Evolutionary conservation across 2,888 invertebrate species (phyloP), one percentile per base, ranked within the genome.

Genomic region (Adela reaumurella): DNA sequence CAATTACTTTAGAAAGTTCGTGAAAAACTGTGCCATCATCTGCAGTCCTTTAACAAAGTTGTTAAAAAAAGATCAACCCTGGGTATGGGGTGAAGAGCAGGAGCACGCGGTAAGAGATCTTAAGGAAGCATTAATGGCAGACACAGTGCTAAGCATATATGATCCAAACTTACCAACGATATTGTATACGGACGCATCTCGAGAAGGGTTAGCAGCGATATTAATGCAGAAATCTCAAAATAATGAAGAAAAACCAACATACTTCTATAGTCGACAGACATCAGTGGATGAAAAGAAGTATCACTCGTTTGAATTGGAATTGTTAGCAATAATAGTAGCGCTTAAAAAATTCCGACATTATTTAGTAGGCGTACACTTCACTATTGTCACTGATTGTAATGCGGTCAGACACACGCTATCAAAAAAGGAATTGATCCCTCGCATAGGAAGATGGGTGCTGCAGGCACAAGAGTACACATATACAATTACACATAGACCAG

Each of bases 281-380:
- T 61, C 60, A 0, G 53, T 50, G 1, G 57, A 61, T 0, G 67
- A 70, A 55, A 50, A 55, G 10, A 59, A 56, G 17, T 68, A 64
- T 49, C 60, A 62, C 16, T 61, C 61, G 1, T 61, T 63, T 17
- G 67, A 73, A 47, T 48, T 64, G 6, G 67, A 70, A 49, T 51
- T 59, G 0, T 52, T 70, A 19, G 68, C 68, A 0, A 54, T 68
- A 0, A 54, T 62, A 16, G 54, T 53, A 59, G 67, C 0, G 58
- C 54, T 29, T 18, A 49, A 59, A 42, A 58, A 60, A 49, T 65
- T 68, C 50, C 50, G 64, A 14, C 50, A 55, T 1, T 68, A 65
- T 47, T 42, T 67, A 1, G 19, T 55, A 47, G 55, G 60, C 1
- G 43, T 54, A 1, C 19, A 46, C 14, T 58, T 57, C 45, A 51